These are phyloP conservation scores for Heliothis virescens DNA, from an alignment of 1,140 invertebrate species.

Conservation along the genomic window DNA sequence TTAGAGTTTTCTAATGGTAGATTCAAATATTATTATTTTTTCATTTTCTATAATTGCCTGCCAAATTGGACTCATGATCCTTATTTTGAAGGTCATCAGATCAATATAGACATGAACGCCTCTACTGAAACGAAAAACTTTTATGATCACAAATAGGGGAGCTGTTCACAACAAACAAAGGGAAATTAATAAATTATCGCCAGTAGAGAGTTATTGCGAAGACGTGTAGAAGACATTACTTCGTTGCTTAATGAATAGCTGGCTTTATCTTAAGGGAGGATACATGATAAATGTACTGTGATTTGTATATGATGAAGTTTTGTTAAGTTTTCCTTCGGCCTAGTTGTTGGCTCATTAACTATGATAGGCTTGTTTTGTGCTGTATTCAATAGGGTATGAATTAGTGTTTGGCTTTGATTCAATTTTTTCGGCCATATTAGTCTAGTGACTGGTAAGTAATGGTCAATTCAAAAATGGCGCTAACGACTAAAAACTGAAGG, in stretches of 20 bases:
- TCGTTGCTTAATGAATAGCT: conserved; percentile 64
- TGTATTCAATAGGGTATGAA: conserved; percentile 1
- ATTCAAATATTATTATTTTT: background rate
- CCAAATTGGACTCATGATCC: background rate
- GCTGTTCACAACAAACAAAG: conserved; percentile 22
- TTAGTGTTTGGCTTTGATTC: conserved; percentile 6
- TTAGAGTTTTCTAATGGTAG: background rate
- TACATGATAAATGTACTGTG: conserved; percentile 64
- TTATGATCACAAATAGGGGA: conserved; percentile 24
- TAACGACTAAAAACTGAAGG: too few species aligned
- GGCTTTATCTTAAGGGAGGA: conserved; percentile 61
- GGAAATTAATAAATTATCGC: conserved; percentile 77
- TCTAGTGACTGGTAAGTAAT: background rate
- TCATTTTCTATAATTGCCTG: background rate
- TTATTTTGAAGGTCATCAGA: background rate
- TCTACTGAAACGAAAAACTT: conserved; percentile 5
- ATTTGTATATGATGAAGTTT: conserved; percentile 57
- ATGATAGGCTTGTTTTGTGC: conserved; percentile 13
- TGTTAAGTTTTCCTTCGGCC: conserved; percentile 24
- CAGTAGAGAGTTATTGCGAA: conserved; percentile 64
- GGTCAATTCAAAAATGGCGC: background rate
- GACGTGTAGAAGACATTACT: conserved; percentile 62
- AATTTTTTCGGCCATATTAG: background rate
- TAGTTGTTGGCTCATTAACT: conserved; percentile 42
- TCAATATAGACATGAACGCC: background rate